phyloP scores from a whole-genome alignment of 2,888 invertebrate genomes.

The Drosophila aldrichi region DNA sequence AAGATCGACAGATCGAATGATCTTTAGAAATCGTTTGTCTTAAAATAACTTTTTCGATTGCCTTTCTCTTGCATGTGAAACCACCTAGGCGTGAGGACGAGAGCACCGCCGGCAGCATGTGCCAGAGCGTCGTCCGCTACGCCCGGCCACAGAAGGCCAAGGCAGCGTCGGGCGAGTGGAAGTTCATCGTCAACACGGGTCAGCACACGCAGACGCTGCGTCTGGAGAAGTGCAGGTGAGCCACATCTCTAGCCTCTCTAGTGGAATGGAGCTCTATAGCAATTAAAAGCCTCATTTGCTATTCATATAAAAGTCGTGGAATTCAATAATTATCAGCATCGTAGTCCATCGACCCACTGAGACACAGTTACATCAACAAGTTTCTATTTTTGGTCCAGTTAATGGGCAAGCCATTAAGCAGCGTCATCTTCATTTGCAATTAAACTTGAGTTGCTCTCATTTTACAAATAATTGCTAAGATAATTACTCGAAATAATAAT shows the following conservation, averaged over 20 bases:
- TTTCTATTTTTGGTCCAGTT: slow-evolving; percentile 22
- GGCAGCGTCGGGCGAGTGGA: slow-evolving; percentile 93
- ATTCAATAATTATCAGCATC: slow-evolving; percentile 7
- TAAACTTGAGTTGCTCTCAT: neutral
- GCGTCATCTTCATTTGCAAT: neutral
- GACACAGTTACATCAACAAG: slow-evolving; percentile 2
- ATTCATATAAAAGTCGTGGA: neutral
- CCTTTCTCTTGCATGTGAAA: neutral
- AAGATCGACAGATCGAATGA: neutral
- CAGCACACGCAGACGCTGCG: slow-evolving; percentile 93
- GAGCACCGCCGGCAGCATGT: slow-evolving; percentile 89
- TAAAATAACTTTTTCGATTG: neutral
- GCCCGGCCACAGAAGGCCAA: slow-evolving; percentile 92
- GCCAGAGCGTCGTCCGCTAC: slow-evolving; percentile 91
- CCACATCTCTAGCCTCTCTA: slow-evolving; percentile 63
- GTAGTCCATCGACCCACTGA: neutral
- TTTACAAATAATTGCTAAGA: neutral
- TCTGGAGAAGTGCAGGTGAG: slow-evolving; percentile 90
- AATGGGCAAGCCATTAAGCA: slow-evolving; percentile 21
- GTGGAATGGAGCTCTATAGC: neutral
- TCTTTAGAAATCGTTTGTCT: neutral
- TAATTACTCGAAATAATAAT: neutral
- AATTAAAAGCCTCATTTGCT: neutral
- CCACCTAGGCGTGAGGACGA: slow-evolving; percentile 88
- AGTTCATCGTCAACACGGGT: slow-evolving; percentile 93